Base-by-base conservation (phyloP, 2,797 vertebrate species). In the Labroides dimidiatus region DNA sequence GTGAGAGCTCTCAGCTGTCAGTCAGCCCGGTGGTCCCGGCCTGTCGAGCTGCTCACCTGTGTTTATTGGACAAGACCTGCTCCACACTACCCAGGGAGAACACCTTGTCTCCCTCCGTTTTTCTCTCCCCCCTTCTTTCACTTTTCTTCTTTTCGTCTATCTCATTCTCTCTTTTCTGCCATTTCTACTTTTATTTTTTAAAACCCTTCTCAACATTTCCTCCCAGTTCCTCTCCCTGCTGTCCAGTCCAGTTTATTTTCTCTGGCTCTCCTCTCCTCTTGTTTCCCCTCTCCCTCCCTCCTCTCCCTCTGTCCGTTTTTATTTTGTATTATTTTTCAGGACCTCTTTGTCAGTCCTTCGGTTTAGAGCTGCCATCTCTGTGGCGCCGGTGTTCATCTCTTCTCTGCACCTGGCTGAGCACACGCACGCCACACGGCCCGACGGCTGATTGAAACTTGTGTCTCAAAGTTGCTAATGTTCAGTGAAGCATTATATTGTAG, bases 401-500 rank as follows among this genome's bases (percentile, higher is more conserved):
- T 83, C 69, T 79, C 85, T 19, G 76, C 85, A 93, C 90, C 88
- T 85, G 89, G 85, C 78, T 88, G 87, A 84, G 78, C 91, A 84
- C 86, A 77, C 69, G 63, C 77, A 62, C 73, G 24, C 71, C 7
- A 80, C 16, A 85, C 93, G 89, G 89, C 93, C 84, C 90, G 86
- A 91, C 80, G 78, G 86, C 93, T 95, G 95, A 97, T 97, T 95
- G 95, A 96, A 97, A 96, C 94, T 94, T 93, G 89, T 94, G 94
- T 96, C 93, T 96, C 92, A 86, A 91, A 96, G 95, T 96, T 96
- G 94, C 95, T 94, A 96, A 96, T 95, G 95, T 87, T 97, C 96
- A 96, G 91, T 96, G 95, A 95, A 96, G 94, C 96, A 95, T 97
- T 97, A 96, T 96, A 98, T 97, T 96, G 96, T 94, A 96, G 95